A percentile compares a stretch with the other conserved stretches of the same genome.
phyloP scores from a whole-genome alignment of 1,140 invertebrate species.

The Pristionchus pacificus region DNA sequence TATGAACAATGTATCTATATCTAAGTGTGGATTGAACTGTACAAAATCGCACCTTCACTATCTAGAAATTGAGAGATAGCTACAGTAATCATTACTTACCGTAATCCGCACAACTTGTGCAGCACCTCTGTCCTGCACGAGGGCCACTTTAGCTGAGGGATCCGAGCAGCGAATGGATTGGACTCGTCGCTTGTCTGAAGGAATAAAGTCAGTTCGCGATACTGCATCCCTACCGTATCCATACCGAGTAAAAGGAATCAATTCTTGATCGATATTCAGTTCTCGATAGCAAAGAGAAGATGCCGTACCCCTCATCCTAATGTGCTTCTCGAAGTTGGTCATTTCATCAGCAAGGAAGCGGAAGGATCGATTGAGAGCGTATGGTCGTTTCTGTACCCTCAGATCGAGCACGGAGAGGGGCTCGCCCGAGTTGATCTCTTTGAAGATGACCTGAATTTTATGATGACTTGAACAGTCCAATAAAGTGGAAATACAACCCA shows the following conservation, averaged over 20 bases:
- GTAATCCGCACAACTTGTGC: background rate
- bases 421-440: background rate
- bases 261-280: no score
- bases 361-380: background rate
- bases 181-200: background rate
- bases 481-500: no score
- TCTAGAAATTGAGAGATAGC: background rate
- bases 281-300: background rate
- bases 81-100: background rate
- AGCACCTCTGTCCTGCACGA: background rate
- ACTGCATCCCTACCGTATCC: no score
- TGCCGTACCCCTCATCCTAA: background rate
- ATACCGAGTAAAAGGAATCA: no score
- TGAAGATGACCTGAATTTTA: background rate
- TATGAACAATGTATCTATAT: no score
- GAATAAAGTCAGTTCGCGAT: background rate
- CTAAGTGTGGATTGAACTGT: no score
- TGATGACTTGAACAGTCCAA: no score
- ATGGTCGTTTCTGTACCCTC: background rate
- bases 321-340: background rate
- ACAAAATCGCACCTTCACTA: no score
- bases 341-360: background rate
- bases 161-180: background rate
- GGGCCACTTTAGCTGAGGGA: background rate
- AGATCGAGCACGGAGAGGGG: background rate